These are phyloP conservation scores for Drosophila albomicans DNA, from an alignment of 1,140 invertebrate species.

Conservation along the genomic window DNA sequence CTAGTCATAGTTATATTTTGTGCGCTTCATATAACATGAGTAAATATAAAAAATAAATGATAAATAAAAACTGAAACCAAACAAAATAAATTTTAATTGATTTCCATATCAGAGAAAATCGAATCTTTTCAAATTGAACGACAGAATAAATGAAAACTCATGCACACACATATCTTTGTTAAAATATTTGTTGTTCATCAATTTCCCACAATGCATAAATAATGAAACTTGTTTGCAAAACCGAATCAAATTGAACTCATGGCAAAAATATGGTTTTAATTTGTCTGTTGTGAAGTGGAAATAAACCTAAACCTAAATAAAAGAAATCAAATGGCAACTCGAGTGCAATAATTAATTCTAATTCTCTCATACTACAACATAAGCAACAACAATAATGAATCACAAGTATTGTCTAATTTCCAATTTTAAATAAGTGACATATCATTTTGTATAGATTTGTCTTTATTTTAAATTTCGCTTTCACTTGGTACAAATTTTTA, in stretches of 20 bases:
- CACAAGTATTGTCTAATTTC: slow-evolving; percentile 7
- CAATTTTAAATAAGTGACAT: slow-evolving; percentile 38
- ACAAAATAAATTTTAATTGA: slow-evolving; percentile 30
- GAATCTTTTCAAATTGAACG: slow-evolving; percentile 15
- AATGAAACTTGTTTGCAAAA: slow-evolving; percentile 24
- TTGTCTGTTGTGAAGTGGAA: background rate
- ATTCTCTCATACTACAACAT: slow-evolving; percentile 38
- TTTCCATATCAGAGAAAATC: slow-evolving; percentile 50
- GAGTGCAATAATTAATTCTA: slow-evolving; percentile 79
- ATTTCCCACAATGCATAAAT: slow-evolving; percentile 16
- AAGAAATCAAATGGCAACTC: slow-evolving; percentile 71
- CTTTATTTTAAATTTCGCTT: slow-evolving; percentile 17
- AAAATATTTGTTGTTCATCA: slow-evolving; percentile 69
- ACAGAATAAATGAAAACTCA: slow-evolving; percentile 1
- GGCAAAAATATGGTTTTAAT: background rate
- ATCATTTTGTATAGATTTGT: slow-evolving; percentile 53
- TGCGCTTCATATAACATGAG: slow-evolving; percentile 19
- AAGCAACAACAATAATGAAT: slow-evolving; percentile 44
- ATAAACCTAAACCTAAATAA: slow-evolving; percentile 24
- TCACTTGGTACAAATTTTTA: slow-evolving; percentile 48
- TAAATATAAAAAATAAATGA: slow-evolving; percentile 2
- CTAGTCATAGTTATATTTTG: slow-evolving; percentile 46
- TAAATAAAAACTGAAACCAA: slow-evolving; percentile 8
- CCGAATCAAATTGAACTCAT: background rate
- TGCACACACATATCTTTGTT: slow-evolving; percentile 73